phyloP scores from a whole-genome alignment of 1,140 invertebrate genomes.

The Chrysoperla carnea region DNA sequence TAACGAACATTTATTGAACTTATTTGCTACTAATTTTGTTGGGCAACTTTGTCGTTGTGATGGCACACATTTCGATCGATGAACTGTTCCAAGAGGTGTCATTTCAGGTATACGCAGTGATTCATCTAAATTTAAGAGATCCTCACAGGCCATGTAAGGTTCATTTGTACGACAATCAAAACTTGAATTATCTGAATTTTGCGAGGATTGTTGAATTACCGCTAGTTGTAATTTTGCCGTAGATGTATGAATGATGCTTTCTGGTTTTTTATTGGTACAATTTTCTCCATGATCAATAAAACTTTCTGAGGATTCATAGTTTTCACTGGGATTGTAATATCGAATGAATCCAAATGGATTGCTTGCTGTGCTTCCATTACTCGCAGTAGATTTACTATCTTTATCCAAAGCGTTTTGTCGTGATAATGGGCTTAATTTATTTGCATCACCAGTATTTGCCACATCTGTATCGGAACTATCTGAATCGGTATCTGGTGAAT shows the following conservation, averaged over 20 bases:
- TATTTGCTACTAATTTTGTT: slow-evolving; percentile 33
- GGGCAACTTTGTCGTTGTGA: slow-evolving; percentile 23
- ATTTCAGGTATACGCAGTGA: slow-evolving; percentile 21
- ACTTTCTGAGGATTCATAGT: slow-evolving; percentile 20
- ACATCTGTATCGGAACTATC: slow-evolving; percentile 14
- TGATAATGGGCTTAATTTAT: slow-evolving; percentile 19
- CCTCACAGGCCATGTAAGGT: slow-evolving; percentile 40
- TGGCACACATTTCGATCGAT: slow-evolving; percentile 10
- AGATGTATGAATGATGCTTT: slow-evolving; percentile 23
- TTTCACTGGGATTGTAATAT: slow-evolving; percentile 32
- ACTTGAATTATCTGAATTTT: slow-evolving; percentile 37
- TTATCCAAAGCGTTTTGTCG: slow-evolving; percentile 37
- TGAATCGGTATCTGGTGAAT: slow-evolving; percentile 18
- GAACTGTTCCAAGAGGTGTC: slow-evolving; percentile 4
- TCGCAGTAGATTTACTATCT: slow-evolving; percentile 19
- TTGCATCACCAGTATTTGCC: slow-evolving; percentile 7
- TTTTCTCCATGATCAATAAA: slow-evolving; percentile 24
- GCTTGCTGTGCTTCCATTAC: slow-evolving; percentile 28
- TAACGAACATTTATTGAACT: slow-evolving; percentile 28
- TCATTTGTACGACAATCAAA: slow-evolving; percentile 27
- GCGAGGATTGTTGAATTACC: slow-evolving; percentile 26
- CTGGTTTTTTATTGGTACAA: not conserved
- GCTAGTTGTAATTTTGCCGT: slow-evolving; percentile 25
- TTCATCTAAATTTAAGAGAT: slow-evolving; percentile 39
- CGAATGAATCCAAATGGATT: slow-evolving; percentile 43